Conservation (phyloP, 2,797 vertebrate species). For the Phrynocephalus guinanensis region DNA sequence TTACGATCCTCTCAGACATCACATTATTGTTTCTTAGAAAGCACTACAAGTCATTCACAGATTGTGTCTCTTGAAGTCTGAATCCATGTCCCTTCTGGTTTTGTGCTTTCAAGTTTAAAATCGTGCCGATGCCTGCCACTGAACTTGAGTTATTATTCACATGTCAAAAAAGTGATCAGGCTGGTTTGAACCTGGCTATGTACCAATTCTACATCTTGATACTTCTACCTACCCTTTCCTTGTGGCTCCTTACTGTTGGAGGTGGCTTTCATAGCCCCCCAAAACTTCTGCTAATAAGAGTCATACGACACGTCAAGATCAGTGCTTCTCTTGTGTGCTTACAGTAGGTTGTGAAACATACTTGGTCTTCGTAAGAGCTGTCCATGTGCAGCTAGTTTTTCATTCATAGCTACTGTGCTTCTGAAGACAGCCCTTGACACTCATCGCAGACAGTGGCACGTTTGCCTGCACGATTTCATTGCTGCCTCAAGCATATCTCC, state of each 20-base stretch:
- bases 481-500: background rate
- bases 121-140: background rate
- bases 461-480: background rate
- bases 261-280: background rate
- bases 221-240: background rate
- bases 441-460: background rate
- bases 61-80: too few relatives aligned
- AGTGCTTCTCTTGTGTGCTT: background rate
- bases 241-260: background rate
- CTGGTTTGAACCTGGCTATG: background rate
- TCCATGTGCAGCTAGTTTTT: conserved; percentile 1
- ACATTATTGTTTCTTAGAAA: background rate
- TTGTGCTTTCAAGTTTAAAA: background rate
- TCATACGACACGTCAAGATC: background rate
- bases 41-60: background rate
- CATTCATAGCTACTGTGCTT: conserved; percentile 2
- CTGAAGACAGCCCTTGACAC: background rate
- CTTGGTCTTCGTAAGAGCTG: conserved; percentile 2
- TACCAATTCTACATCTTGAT: background rate
- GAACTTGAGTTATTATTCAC: conserved; percentile 12
- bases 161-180: background rate
- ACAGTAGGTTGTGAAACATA: background rate
- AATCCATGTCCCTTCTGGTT: too few relatives aligned
- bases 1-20: background rate
- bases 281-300: background rate